phyloP scores from a whole-genome alignment of 2,113 vertebrate genomes.

The Burhinus oedicnemus region DNA sequence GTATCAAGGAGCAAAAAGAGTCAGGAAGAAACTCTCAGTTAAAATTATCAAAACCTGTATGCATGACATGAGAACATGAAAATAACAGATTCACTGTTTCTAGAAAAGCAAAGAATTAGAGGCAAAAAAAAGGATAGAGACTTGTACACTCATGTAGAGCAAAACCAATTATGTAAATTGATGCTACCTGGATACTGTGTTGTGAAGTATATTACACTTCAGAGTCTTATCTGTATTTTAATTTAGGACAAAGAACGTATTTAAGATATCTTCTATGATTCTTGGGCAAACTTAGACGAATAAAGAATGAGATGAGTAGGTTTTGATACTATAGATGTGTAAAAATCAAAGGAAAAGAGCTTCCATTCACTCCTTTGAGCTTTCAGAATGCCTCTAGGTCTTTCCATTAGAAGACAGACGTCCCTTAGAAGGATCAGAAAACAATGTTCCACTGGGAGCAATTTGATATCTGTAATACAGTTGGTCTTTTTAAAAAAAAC shows the following conservation, averaged over 20 bases:
- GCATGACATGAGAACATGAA: neutral
- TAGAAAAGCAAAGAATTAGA: neutral
- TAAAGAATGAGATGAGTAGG: conserved; percentile 40
- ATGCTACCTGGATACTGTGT: neutral
- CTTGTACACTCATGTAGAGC: neutral
- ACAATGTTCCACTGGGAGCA: conserved; percentile 15
- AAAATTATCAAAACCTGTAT: neutral
- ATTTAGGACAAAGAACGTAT: neutral
- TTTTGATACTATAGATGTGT: conserved; percentile 28
- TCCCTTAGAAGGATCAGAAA: conserved; percentile 57
- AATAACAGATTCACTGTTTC: neutral
- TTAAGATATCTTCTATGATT: conserved; percentile 26
- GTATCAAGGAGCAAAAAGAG: neutral
- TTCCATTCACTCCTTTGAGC: conserved; percentile 53
- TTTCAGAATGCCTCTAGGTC: conserved; percentile 64
- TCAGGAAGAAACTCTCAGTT: neutral
- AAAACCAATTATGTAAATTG: neutral
- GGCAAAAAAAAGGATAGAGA: neutral
- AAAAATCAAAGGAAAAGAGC: conserved; percentile 52
- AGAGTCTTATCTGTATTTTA: neutral
- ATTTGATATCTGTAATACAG: conserved; percentile 20
- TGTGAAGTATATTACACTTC: neutral
- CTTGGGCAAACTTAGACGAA: conserved; percentile 27
- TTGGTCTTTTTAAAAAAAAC: neutral
- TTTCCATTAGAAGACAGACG: conserved; percentile 56